Conservation (phyloP, 37 sponge, comb jelly and placozoan genomes). For the Eunapius fragilis region DNA sequence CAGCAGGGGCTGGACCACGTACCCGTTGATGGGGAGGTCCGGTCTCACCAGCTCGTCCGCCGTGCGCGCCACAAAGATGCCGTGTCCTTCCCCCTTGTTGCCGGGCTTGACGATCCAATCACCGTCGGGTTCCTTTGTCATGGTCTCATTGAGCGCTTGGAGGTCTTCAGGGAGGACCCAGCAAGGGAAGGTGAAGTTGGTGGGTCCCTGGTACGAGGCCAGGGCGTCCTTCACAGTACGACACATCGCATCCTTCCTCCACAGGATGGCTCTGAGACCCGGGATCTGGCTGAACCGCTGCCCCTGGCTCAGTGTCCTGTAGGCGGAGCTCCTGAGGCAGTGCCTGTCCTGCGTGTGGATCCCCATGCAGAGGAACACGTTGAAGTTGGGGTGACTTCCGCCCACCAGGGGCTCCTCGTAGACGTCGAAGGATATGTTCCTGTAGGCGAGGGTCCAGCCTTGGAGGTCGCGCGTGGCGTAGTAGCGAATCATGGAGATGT, state of each 20-base stretch:
- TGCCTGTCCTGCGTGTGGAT: slow-evolving; percentile 68
- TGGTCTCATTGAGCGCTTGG: slow-evolving; percentile 27
- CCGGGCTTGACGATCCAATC: slow-evolving; percentile 81
- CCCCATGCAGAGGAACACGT: slow-evolving; percentile 80
- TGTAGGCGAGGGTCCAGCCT: slow-evolving; percentile 73
- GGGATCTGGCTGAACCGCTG: slow-evolving; percentile 82
- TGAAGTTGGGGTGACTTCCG: slow-evolving; percentile 9
- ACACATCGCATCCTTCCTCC: slow-evolving; percentile 89
- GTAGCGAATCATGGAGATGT: slow-evolving; percentile 70
- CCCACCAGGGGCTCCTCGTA: slow-evolving; percentile 34
- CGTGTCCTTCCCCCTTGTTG: slow-evolving; percentile 82
- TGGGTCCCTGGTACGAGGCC: slow-evolving; percentile 22
- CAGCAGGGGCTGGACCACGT: slow-evolving; percentile 81
- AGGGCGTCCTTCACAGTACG: slow-evolving; percentile 70
- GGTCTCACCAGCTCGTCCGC: slow-evolving; percentile 24
- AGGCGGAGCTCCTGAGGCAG: slow-evolving; percentile 52
- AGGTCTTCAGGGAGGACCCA: slow-evolving; percentile 84
- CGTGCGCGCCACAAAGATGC: slow-evolving; percentile 74
- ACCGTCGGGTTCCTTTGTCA: slow-evolving; percentile 16
- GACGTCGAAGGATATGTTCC: slow-evolving; percentile 67
- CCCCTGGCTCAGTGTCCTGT: slow-evolving; percentile 32
- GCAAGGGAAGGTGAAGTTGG: slow-evolving; percentile 84
- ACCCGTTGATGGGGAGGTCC: slow-evolving; percentile 10
- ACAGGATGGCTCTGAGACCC: slow-evolving; percentile 68
- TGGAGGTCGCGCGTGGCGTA: slow-evolving; percentile 87